Evolutionary conservation across 2,113 vertebrate species (phyloP), one percentile per base, ranked within the genome.

Genomic region (Leucoraja erinaceus): DNA sequence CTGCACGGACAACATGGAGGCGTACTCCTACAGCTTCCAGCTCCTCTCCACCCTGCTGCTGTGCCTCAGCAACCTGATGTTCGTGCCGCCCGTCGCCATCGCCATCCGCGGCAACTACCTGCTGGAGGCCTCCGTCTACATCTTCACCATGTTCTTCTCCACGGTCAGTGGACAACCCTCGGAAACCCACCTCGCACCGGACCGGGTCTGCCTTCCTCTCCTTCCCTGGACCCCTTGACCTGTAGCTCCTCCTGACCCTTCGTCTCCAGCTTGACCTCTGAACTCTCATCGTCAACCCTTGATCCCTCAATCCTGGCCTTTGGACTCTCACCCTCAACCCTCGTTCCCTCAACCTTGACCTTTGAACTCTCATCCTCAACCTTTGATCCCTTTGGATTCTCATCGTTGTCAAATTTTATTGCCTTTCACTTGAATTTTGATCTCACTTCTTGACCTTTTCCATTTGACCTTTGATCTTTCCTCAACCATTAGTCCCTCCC

Each of bases 61-160:
- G n/a, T 99, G 98, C 93, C 97, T 99, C 95, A 99, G 98, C 95
- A 99, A 99, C 94, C 96, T 99, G 94, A 99, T 99, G 98, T 99
- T 99, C 0, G 96, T 99, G 88, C 98, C 99, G 0, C 98, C 98
- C 0, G 98, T 99, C 94, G 97, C 97, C 96, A 97, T 99, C 4
- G 99, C 99, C 16, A 95, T 99, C 91, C 97, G 98, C 79, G 98
- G 98, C 94, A 96, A 97, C 93, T 99, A 98, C 90, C 97, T 99
- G 92, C 96, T 99, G 93, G 99, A 99, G 95, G 98, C 98, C 2
- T 97, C 98, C 0, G 97, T 99, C 94, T 99, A 99, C 94, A 97
- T 98, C 94, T 99, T 99, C 95, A 99, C 98, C 94, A 99, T 99
- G 99, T 99, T 99, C 96, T 99, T 99, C 95, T 99, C 99, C 93